Conservation (phyloP, 2,888 invertebrate species). For the Agriopis aurantiaria region DNA sequence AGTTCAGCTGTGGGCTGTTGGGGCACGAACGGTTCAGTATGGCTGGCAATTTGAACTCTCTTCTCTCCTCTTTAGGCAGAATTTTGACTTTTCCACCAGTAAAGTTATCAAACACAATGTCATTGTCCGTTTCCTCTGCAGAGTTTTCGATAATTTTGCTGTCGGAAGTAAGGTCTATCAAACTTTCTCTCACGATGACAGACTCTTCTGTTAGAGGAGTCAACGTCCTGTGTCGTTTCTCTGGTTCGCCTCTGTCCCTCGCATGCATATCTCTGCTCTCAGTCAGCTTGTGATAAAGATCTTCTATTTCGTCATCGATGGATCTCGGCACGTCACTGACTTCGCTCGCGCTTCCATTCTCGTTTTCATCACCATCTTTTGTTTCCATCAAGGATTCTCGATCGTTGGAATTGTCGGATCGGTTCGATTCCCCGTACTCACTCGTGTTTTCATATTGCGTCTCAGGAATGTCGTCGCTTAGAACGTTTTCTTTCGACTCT, state of each 20-base stretch:
- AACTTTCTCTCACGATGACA: constrained; percentile 60
- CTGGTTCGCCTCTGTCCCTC: constrained; percentile 48
- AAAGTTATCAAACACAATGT: constrained; percentile 60
- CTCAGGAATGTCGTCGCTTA: constrained; percentile 50
- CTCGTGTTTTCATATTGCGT: constrained; percentile 52
- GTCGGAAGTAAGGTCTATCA: constrained; percentile 59
- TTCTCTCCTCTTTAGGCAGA: constrained; percentile 49
- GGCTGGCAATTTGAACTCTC: constrained; percentile 70
- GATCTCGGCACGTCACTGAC: constrained; percentile 57
- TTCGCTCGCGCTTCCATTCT: constrained; percentile 55
- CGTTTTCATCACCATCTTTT: constrained; percentile 38
- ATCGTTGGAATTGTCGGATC: constrained; percentile 63
- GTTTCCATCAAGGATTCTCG: constrained; percentile 73
- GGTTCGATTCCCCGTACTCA: constrained; percentile 54
- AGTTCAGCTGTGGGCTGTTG: constrained; percentile 63
- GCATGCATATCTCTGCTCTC: constrained; percentile 56
- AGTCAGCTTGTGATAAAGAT: constrained; percentile 68
- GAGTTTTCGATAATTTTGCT: constrained; percentile 33
- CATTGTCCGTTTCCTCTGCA: constrained; percentile 48
- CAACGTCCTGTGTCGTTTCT: constrained; percentile 57
- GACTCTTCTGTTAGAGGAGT: constrained; percentile 79
- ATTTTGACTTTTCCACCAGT: constrained; percentile 63
- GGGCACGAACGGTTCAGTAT: constrained; percentile 63
- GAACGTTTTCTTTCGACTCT: constrained; percentile 54
- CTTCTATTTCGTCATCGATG: constrained; percentile 68